A percentile compares a stretch with the other conserved stretches of the same genome.
These are phyloP conservation scores for Dendroctonus ponderosae DNA, from an alignment of 1,140 invertebrate genomes.

Conservation along the genomic window DNA sequence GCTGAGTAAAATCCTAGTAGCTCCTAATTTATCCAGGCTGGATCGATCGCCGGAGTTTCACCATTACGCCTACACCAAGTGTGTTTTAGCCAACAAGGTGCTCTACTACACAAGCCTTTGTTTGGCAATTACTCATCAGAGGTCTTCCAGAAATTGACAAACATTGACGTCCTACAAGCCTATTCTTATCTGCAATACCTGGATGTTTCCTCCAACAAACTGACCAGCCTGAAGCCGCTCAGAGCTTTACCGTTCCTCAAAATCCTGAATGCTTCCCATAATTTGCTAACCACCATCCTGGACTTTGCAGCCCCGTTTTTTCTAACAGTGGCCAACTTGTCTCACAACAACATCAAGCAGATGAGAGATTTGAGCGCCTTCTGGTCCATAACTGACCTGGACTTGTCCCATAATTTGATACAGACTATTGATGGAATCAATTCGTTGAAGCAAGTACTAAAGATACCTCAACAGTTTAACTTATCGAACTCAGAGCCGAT, in stretches of 20 bases:
- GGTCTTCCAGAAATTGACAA: conserved; percentile 34
- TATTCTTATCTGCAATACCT: conserved; percentile 43
- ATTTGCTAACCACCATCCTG: conserved; percentile 36
- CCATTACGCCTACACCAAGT: conserved; percentile 39
- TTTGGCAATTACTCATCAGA: neutral
- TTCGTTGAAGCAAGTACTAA: conserved; percentile 34
- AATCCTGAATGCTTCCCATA: conserved; percentile 43
- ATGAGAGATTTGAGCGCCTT: conserved; percentile 41
- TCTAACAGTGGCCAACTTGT: conserved; percentile 40
- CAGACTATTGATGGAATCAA: conserved; percentile 36
- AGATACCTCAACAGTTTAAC: too few relatives aligned
- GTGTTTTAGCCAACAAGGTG: conserved; percentile 34
- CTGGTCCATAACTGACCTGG: conserved; percentile 43
- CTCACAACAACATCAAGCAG: conserved; percentile 35
- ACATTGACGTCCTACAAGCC: conserved; percentile 35
- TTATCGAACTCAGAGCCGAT: too few relatives aligned
- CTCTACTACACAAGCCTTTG: neutral
- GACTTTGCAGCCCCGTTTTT: conserved; percentile 42
- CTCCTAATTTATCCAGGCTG: conserved; percentile 35
- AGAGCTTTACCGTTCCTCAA: conserved; percentile 40
- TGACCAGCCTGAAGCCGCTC: conserved; percentile 34
- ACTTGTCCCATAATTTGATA: conserved; percentile 42
- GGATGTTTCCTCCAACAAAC: conserved; percentile 40
- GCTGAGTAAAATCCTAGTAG: conserved; percentile 36
- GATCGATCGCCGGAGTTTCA: conserved; percentile 33